These are phyloP conservation scores for Melieria omissa DNA, from an alignment of 2,888 invertebrate species.

Conservation along the genomic window DNA sequence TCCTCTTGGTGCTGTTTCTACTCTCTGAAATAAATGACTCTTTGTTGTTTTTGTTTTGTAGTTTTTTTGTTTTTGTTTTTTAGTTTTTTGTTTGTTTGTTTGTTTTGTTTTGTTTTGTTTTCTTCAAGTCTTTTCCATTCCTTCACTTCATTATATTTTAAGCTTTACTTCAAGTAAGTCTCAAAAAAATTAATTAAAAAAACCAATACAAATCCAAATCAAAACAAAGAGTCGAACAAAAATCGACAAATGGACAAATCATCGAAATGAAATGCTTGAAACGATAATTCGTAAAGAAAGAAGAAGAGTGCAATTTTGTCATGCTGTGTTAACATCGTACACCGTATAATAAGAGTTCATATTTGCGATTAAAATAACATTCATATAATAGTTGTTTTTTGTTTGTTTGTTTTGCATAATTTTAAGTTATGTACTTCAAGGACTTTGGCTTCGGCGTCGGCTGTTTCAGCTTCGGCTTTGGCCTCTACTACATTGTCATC, in stretches of 20 bases:
- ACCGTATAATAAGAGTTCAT: slow-evolving; percentile 13
- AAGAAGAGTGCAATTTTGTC: slow-evolving; percentile 18
- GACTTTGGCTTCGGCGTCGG: too few relatives aligned
- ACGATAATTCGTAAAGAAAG: slow-evolving; percentile 7
- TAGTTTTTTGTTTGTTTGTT: slow-evolving; percentile 13
- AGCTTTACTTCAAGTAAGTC: slow-evolving; percentile 28
- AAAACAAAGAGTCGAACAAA: slow-evolving; percentile 2
- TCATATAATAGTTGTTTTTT: slow-evolving; percentile 5
- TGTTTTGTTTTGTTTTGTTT: slow-evolving; percentile 25
- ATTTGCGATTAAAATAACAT: slow-evolving; percentile 1
- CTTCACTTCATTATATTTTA: slow-evolving; percentile 26
- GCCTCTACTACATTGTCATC: not conserved
- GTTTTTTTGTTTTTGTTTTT: slow-evolving; percentile 20
- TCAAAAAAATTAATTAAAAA: not conserved
- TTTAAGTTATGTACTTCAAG: too few relatives aligned
- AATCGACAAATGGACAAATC: not conserved
- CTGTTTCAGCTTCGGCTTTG: too few relatives aligned
- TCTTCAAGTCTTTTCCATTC: slow-evolving; percentile 34
- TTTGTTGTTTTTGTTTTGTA: slow-evolving; percentile 19
- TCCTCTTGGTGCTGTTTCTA: too few relatives aligned
- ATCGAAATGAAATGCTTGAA: not conserved
- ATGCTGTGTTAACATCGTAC: slow-evolving; percentile 12
- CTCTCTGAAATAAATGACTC: slow-evolving; percentile 20
- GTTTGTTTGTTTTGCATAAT: slow-evolving; percentile 2
- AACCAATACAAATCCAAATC: not conserved